phyloP scores from a whole-genome alignment of 2,113 vertebrate genomes.

The Callipepla squamata region DNA sequence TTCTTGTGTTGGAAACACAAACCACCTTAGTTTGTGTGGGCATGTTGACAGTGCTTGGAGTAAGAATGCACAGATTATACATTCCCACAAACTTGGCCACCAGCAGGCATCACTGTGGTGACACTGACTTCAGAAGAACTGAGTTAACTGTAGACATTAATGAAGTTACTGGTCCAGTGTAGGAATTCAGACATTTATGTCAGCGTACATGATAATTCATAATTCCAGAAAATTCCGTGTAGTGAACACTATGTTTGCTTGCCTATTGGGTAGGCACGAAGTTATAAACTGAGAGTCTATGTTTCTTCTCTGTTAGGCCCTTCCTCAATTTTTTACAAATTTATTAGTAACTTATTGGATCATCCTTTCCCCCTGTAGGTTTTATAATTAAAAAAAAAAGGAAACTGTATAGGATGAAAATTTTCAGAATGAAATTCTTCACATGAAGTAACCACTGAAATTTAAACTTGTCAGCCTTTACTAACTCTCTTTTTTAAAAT shows the following conservation, averaged over 20 bases:
- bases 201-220: neutral
- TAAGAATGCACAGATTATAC: neutral
- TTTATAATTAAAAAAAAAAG: neutral
- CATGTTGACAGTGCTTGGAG: neutral
- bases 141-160: neutral
- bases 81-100: neutral
- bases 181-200: neutral
- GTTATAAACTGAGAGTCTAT: neutral
- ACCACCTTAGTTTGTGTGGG: neutral
- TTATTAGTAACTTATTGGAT: neutral
- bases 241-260: neutral
- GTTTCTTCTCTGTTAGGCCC: neutral
- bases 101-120: neutral
- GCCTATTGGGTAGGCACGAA: neutral
- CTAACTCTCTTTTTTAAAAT: neutral
- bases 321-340: neutral
- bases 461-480: neutral
- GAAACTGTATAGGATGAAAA: neutral
- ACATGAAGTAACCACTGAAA: neutral
- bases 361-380: neutral
- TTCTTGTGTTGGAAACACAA: neutral
- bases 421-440: neutral
- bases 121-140: neutral
- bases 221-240: neutral
- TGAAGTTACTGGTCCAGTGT: neutral